Percentiles rank a stretch among this genome's conserved stretches.
These are phyloP conservation scores for Hirtodrosophila duncani DNA, from an alignment of 2,888 invertebrate genomes.

Conservation along the genomic window DNA sequence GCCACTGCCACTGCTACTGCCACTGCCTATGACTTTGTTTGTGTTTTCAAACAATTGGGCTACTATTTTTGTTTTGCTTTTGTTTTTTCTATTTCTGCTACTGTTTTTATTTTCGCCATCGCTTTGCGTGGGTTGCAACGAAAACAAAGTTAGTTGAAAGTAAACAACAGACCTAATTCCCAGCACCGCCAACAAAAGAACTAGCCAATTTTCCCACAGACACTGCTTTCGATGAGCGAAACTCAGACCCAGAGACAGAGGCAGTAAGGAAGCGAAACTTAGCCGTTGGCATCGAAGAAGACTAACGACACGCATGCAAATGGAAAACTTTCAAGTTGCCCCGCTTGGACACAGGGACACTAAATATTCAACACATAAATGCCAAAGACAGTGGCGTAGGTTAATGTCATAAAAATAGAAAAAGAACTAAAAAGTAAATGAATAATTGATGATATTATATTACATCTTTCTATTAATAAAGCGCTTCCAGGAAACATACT, in stretches of 20 bases:
- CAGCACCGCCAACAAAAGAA: slow-evolving; percentile 41
- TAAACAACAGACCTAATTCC: slow-evolving; percentile 66
- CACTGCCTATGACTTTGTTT: slow-evolving; percentile 30
- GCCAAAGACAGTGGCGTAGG: slow-evolving; percentile 7
- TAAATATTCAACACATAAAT: neutral
- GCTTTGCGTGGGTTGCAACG: slow-evolving; percentile 29
- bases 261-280: slow-evolving; percentile 6
- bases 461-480: no score
- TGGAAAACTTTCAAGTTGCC: slow-evolving; percentile 38
- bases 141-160: slow-evolving; percentile 52
- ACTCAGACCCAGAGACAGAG: slow-evolving; percentile 3
- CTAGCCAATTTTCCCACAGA: slow-evolving; percentile 31
- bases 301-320: slow-evolving; percentile 42
- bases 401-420: no score
- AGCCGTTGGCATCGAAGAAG: neutral
- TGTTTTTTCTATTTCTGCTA: slow-evolving; percentile 8
- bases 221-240: neutral
- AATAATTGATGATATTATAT: no score
- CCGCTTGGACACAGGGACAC: slow-evolving; percentile 36
- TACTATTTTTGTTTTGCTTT: slow-evolving; percentile 11
- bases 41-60: slow-evolving; percentile 12
- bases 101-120: slow-evolving; percentile 32
- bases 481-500: no score
- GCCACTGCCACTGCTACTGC: neutral
- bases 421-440: no score